Evolutionary conservation across 2,797 vertebrate genomes (phyloP).

Genomic region (Onychomys torridus): DNA sequence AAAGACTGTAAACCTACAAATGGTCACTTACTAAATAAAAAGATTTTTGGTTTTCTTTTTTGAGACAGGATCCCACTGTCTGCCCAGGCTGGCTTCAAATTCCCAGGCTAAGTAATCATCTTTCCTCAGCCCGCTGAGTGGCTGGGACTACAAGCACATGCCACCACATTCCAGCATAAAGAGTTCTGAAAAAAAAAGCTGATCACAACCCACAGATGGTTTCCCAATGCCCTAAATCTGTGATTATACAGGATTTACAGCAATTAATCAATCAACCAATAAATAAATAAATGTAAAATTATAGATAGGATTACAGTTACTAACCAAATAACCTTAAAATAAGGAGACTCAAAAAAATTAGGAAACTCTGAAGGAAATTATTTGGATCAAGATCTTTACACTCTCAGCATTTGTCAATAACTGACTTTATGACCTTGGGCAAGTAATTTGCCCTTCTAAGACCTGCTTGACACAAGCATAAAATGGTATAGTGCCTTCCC

Average conservation of each 20-base stretch:
- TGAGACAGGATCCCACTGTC: background rate
- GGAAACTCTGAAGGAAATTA: background rate
- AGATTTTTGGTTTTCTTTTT: background rate
- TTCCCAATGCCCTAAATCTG: background rate
- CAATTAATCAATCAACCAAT: background rate
- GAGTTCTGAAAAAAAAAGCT: background rate
- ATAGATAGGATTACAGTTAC: background rate
- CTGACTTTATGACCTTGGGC: background rate
- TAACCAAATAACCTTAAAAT: slow-evolving; percentile 7
- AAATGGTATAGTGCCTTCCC: background rate
- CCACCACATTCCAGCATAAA: background rate
- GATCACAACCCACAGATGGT: background rate
- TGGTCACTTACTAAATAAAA: slow-evolving; percentile 5
- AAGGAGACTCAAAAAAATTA: background rate
- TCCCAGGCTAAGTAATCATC: background rate
- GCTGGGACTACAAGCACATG: background rate
- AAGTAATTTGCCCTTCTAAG: background rate
- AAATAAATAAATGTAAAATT: background rate
- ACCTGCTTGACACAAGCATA: background rate
- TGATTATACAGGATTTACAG: background rate
- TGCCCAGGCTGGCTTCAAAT: background rate
- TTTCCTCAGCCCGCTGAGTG: background rate
- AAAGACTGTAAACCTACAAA: background rate
- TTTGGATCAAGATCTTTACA: background rate
- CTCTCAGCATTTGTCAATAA: slow-evolving; percentile 30